These are phyloP conservation scores for Chrysaora quinquecirrha DNA, from an alignment of 30 jellyfish, hydroid and myxozoan genomes.

Conservation along the genomic window DNA sequence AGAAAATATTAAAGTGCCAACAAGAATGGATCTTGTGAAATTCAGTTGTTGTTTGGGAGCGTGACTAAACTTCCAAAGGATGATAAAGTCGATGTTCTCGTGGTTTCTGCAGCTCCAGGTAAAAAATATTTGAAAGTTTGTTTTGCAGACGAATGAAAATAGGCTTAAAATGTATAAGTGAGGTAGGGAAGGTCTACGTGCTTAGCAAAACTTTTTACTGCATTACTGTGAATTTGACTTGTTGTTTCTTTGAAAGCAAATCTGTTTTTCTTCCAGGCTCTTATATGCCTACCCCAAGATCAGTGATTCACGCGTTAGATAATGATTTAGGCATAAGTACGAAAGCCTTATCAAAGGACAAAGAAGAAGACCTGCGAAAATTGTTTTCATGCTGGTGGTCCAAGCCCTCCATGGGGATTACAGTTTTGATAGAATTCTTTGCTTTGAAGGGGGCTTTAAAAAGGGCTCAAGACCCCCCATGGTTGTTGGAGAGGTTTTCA, in stretches of 20 bases:
- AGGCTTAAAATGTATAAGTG: too few relatives aligned
- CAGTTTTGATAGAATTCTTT: constrained; percentile 44
- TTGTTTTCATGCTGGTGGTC: constrained; percentile 86
- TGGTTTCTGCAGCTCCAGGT: constrained; percentile 92
- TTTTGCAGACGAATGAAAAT: too few relatives aligned
- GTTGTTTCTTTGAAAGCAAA: too few relatives aligned
- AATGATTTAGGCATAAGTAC: constrained; percentile 51
- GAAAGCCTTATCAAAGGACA: constrained; percentile 51
- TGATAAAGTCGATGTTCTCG: constrained; percentile 83
- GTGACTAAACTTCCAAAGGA: constrained; percentile 60
- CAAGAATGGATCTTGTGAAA: constrained; percentile 75
- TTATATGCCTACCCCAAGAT: constrained; percentile 78
- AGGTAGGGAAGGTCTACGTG: too few relatives aligned
- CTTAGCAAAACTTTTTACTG: too few relatives aligned
- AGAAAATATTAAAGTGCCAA: constrained; percentile 49
- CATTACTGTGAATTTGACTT: too few relatives aligned
- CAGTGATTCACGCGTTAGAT: constrained; percentile 78
- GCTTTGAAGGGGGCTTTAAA: constrained; percentile 81
- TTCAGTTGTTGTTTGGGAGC: constrained; percentile 79
- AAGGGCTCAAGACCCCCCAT: constrained; percentile 60
- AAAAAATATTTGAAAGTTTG: neutral
- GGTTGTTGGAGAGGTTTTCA: constrained; percentile 58
- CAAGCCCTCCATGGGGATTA: constrained; percentile 40
- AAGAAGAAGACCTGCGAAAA: constrained; percentile 72
- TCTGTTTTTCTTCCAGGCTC: constrained; percentile 46